These are phyloP conservation scores for Oxyteleia sp. DNA, from an alignment of 2,888 invertebrate species.

Conservation along the genomic window DNA sequence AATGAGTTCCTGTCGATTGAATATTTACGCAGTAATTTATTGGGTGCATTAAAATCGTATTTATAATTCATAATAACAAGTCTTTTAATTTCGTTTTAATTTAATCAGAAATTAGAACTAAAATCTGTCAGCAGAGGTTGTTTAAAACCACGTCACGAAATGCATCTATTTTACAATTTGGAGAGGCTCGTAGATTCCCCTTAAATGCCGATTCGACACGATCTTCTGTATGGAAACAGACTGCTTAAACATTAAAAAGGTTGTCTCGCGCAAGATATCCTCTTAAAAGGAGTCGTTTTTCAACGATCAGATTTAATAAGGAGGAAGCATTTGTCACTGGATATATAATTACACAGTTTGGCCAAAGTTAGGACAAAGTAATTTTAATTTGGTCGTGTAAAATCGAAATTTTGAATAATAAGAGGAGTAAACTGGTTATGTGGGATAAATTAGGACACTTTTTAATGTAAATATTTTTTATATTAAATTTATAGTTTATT, in stretches of 20 bases:
- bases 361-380: too few relatives aligned
- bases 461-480: too few relatives aligned
- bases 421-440: too few relatives aligned
- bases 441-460: too few relatives aligned
- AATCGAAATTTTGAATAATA: too few relatives aligned
- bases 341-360: too few relatives aligned
- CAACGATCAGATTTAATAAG: conserved; percentile 50
- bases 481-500: too few relatives aligned
- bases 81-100: conserved; percentile 31
- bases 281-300: conserved; percentile 40
- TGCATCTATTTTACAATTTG: conserved; percentile 34
- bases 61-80: too few relatives aligned
- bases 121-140: conserved; percentile 11
- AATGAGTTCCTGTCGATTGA: too few relatives aligned
- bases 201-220: conserved; percentile 15
- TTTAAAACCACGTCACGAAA: conserved; percentile 28
- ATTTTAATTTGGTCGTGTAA: too few relatives aligned
- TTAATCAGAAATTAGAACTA: conserved; percentile 27
- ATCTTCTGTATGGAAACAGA: conserved; percentile 34
- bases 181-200: conserved; percentile 9
- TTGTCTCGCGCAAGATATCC: conserved; percentile 40
- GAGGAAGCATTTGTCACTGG: conserved; percentile 12
- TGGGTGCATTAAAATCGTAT: too few relatives aligned
- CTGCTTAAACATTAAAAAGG: conserved; percentile 45
- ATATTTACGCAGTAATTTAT: too few relatives aligned